Percentiles rank a stretch among this genome's conserved stretches.
Evolutionary conservation across 1,140 invertebrate species (phyloP).

Genomic region (Leptoteleia sp.): DNA sequence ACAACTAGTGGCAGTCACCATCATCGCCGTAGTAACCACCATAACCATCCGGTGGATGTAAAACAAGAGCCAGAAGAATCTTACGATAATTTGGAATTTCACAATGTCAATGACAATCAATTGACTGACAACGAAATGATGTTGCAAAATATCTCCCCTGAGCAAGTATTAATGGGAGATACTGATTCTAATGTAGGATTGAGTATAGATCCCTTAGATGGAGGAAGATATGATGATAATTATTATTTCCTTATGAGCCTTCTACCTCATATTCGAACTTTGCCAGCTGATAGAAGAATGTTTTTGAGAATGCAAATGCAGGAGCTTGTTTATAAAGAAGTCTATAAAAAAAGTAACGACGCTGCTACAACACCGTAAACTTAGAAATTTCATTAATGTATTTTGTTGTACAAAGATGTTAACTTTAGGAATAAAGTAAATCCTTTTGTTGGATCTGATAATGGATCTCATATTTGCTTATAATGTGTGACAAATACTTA

Average conservation of each 20-base stretch:
- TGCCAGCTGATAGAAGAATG: conserved; percentile 76
- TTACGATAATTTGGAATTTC: conserved; percentile 74
- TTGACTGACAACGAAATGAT: conserved; percentile 75
- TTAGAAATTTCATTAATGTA: conserved; percentile 12
- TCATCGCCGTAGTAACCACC: conserved; percentile 41
- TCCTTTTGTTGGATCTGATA: background rate
- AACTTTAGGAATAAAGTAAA: background rate
- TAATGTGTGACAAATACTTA: too few relatives aligned
- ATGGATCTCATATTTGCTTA: too few relatives aligned
- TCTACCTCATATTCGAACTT: conserved; percentile 75
- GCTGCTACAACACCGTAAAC: conserved; percentile 54
- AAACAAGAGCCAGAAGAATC: conserved; percentile 75
- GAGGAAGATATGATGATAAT: conserved; percentile 76
- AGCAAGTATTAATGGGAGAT: conserved; percentile 75
- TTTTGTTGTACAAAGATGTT: conserved; percentile 41
- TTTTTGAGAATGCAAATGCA: conserved; percentile 79
- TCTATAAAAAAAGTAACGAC: conserved; percentile 75
- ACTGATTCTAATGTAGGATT: conserved; percentile 69
- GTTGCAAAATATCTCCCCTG: conserved; percentile 77
- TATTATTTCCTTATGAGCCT: conserved; percentile 80
- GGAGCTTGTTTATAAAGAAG: conserved; percentile 78
- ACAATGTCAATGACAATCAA: conserved; percentile 70
- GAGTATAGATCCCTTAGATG: conserved; percentile 71
- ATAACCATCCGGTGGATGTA: conserved; percentile 65
- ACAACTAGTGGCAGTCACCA: conserved; percentile 52